Conservation (phyloP, 2,888 invertebrate species). For the Andricus quercusramuli region DNA sequence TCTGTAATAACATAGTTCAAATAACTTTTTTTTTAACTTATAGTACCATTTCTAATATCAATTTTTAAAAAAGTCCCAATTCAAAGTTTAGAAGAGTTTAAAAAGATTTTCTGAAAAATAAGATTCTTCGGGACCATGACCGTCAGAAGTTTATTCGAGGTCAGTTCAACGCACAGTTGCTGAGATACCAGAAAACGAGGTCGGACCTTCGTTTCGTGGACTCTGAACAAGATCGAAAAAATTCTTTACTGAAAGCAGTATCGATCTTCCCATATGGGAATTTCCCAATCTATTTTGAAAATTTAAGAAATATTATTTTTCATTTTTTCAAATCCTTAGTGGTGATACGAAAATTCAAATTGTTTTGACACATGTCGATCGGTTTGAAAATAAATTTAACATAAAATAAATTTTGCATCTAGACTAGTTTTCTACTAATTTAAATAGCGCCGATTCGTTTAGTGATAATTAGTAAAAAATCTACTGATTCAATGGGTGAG, state of each 20-base stretch:
- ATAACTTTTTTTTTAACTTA: no score
- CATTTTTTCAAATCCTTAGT: no score
- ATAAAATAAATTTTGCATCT: no score
- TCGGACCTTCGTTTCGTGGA: slow-evolving; percentile 28
- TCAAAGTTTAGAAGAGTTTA: background rate
- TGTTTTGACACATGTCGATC: no score
- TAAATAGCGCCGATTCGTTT: no score
- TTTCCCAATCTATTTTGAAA: background rate
- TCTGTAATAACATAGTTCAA: no score
- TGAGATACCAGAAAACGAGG: slow-evolving; percentile 30
- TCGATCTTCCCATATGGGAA: background rate
- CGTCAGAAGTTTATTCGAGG: slow-evolving; percentile 20
- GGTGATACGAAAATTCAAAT: no score
- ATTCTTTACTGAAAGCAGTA: background rate
- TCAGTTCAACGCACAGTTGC: slow-evolving; percentile 33
- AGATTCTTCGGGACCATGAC: slow-evolving; percentile 22
- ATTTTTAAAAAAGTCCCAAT: background rate
- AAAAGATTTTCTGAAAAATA: background rate
- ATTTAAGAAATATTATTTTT: background rate
- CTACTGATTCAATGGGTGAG: no score
- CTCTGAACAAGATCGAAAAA: slow-evolving; percentile 1
- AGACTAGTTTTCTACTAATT: no score
- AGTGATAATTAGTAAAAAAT: no score
- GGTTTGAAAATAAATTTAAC: no score
- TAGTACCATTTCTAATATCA: no score